These are phyloP conservation scores for Rhorus exstirpatorius DNA, from an alignment of 2,888 invertebrate genomes.

Conservation along the genomic window DNA sequence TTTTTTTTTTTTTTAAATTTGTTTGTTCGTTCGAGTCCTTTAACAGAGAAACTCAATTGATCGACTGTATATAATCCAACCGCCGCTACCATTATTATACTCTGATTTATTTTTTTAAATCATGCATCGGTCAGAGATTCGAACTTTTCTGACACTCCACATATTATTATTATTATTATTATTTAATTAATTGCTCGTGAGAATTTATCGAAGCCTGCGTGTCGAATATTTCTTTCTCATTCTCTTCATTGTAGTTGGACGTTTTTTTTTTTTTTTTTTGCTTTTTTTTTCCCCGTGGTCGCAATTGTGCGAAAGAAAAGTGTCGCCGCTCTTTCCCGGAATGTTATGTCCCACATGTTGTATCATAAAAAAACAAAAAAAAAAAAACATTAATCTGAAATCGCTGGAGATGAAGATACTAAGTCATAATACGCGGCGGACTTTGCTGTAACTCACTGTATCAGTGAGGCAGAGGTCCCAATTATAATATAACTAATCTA, in stretches of 20 bases:
- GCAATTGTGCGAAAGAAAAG: slow-evolving; percentile 45
- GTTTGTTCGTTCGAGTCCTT: slow-evolving; percentile 32
- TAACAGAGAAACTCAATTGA: slow-evolving; percentile 47
- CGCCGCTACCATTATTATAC: slow-evolving; percentile 49
- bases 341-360: slow-evolving; percentile 75
- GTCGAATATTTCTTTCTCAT: not conserved
- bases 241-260: slow-evolving; percentile 35
- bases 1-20: slow-evolving; percentile 11
- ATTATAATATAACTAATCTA: slow-evolving; percentile 80
- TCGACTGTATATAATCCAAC: slow-evolving; percentile 66
- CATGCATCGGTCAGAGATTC: slow-evolving; percentile 73
- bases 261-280: slow-evolving; percentile 15
- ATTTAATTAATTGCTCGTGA: slow-evolving; percentile 46
- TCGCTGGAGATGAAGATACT: slow-evolving; percentile 76
- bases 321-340: slow-evolving; percentile 69
- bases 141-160: slow-evolving; percentile 49
- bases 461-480: slow-evolving; percentile 84
- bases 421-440: slow-evolving; percentile 78
- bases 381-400: slow-evolving; percentile 76
- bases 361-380: slow-evolving; percentile 60
- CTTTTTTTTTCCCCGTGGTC: no score
- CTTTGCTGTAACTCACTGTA: slow-evolving; percentile 83
- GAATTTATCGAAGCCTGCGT: slow-evolving; percentile 39
- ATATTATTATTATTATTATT: slow-evolving; percentile 31
- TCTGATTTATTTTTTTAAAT: slow-evolving; percentile 66